Conservation (phyloP, 1,140 invertebrate species). For the Calephelis nemesis region DNA sequence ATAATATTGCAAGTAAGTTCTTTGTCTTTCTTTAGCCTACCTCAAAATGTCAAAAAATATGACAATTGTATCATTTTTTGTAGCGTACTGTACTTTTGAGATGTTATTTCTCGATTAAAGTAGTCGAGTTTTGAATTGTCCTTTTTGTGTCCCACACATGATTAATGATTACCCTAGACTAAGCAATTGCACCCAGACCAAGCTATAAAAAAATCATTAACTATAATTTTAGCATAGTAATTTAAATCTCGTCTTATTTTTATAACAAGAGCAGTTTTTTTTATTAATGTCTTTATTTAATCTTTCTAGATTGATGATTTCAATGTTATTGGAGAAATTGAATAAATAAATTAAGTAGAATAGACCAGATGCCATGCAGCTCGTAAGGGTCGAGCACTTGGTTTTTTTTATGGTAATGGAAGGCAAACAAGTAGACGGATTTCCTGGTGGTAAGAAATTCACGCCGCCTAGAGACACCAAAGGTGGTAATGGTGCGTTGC, state of each 20-base stretch:
- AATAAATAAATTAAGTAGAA: no score
- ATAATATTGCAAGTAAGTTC: no score
- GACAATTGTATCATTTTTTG: neutral
- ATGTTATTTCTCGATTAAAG: constrained; percentile 14
- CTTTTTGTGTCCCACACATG: constrained; percentile 14
- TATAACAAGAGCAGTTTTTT: neutral
- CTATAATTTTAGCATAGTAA: constrained; percentile 16
- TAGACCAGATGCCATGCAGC: no score
- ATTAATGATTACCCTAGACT: constrained; percentile 4
- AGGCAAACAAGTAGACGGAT: no score
- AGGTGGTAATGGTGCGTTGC: no score
- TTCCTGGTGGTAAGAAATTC: no score
- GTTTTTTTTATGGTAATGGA: no score
- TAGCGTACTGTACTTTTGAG: neutral
- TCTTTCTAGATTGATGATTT: no score
- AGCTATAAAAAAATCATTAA: constrained; percentile 14
- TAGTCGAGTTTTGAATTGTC: constrained; percentile 15
- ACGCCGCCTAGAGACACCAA: no score
- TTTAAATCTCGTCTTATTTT: constrained; percentile 13
- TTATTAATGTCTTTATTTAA: constrained; percentile 6
- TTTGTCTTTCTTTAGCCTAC: no score
- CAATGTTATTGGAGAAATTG: no score
- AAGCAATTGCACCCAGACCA: constrained; percentile 8
- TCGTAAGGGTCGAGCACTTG: no score
- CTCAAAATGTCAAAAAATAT: neutral